Evolutionary conservation across 2,113 vertebrate species (phyloP).

Genomic region (Catagonus wagneri): DNA sequence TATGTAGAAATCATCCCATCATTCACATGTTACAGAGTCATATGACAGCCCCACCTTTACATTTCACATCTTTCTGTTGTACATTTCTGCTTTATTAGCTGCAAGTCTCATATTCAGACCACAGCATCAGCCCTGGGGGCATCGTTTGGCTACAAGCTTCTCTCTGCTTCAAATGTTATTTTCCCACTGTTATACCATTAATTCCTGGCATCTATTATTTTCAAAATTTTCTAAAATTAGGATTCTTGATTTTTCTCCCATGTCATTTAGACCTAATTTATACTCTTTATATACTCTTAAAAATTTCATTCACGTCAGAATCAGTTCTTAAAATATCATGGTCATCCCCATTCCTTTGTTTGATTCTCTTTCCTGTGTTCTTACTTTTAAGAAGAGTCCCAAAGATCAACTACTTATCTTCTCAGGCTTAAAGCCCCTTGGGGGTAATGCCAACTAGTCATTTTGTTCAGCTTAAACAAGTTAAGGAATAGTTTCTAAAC

Average conservation of each 20-base stretch:
- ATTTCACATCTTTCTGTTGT: background rate
- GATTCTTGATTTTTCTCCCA: background rate
- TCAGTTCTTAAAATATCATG: background rate
- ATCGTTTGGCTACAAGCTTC: background rate
- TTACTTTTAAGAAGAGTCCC: background rate
- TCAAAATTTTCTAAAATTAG: constrained; percentile 24
- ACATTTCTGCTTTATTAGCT: constrained; percentile 32
- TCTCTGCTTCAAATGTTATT: background rate
- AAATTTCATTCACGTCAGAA: background rate
- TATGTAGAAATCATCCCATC: background rate
- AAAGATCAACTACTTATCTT: background rate
- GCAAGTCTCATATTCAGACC: background rate
- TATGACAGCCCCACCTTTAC: background rate
- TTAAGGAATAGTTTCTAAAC: background rate
- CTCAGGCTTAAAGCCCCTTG: background rate
- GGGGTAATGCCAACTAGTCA: background rate
- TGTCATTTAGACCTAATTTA: background rate
- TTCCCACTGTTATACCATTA: background rate
- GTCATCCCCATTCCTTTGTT: background rate
- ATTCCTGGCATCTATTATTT: background rate
- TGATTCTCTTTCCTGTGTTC: background rate
- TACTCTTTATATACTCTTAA: background rate
- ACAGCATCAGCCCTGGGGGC: background rate
- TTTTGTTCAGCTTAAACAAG: background rate
- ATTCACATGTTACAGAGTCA: background rate